Evolutionary conservation across 2,888 invertebrate genomes (phyloP).

Genomic region (Rotaria magnacalcarata): DNA sequence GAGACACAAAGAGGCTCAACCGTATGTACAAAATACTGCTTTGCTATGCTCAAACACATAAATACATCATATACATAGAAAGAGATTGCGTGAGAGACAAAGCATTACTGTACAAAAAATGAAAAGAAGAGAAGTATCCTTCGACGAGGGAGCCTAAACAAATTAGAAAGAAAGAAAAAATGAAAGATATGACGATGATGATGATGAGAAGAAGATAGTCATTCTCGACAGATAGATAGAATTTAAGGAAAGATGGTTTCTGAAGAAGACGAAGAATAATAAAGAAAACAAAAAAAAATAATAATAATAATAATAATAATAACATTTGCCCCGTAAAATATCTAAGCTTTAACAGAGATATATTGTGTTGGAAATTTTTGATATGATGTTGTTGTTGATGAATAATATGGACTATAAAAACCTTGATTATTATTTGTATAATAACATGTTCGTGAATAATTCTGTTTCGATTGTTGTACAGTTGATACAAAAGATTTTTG

Average conservation of each 20-base stretch:
- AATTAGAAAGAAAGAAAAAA: background rate
- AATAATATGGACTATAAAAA: constrained; percentile 18
- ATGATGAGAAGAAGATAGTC: constrained; percentile 14
- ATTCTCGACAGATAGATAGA: background rate
- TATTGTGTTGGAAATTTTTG: constrained; percentile 14
- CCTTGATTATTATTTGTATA: constrained; percentile 13
- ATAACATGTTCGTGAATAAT: background rate
- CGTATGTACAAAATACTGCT: constrained; percentile 31
- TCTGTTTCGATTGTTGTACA: background rate
- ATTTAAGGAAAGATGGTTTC: too few relatives aligned
- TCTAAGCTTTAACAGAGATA: constrained; percentile 33
- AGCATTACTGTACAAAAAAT: constrained; percentile 23
- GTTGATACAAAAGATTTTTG: background rate
- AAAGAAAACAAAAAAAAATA: background rate
- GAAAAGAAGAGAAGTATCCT: background rate
- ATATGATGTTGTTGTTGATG: constrained; percentile 4
- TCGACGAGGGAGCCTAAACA: background rate
- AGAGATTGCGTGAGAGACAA: constrained; percentile 31
- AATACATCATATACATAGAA: constrained; percentile 29
- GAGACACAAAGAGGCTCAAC: constrained; percentile 26
- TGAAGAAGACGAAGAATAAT: background rate
- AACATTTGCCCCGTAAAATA: background rate
- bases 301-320: background rate
- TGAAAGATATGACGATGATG: background rate
- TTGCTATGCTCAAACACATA: constrained; percentile 31